A percentile compares a stretch with the other conserved stretches of the same genome.
phyloP scores from a whole-genome alignment of 2,113 vertebrate species.

The Thamnaconus septentrionalis region DNA sequence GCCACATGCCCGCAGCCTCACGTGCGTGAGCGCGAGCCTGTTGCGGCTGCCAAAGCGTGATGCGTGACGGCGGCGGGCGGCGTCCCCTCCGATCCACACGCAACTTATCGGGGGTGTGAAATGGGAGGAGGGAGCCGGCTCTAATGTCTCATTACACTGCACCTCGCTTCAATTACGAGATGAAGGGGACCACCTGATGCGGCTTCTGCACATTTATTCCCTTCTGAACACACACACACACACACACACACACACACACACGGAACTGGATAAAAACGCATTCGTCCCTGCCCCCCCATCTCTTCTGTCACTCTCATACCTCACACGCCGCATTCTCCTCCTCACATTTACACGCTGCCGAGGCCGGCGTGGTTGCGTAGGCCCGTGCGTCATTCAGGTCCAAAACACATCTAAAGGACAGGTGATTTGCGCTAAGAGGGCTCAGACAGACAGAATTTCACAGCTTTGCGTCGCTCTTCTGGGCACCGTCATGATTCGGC shows the following conservation, averaged over 20 bases:
- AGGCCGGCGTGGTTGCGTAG: conserved; percentile 47
- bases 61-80: conserved; percentile 9
- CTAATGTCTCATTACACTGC: conserved; percentile 49
- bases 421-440: conserved; percentile 66
- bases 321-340: conserved; percentile 33
- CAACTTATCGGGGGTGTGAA: conserved; percentile 38
- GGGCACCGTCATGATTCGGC: conserved; percentile 39
- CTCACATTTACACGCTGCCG: conserved; percentile 58
- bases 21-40: conserved; percentile 5
- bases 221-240: conserved; percentile 19
- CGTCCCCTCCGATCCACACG: conserved; percentile 21
- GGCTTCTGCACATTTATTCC: conserved; percentile 23
- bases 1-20: conserved; percentile 15
- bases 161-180: conserved; percentile 48
- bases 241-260: conserved; percentile 1
- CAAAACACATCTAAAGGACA: conserved; percentile 61
- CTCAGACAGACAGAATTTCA: conserved; percentile 37
- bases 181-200: conserved; percentile 54
- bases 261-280: too few relatives aligned
- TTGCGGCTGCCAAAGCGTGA: too few relatives aligned
- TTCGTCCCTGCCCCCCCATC: neutral
- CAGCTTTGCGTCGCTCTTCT: conserved; percentile 43
- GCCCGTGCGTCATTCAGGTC: conserved; percentile 56
- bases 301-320: conserved; percentile 34
- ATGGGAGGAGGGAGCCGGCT: conserved; percentile 27